Percentiles rank a stretch among this genome's conserved stretches.
These are phyloP conservation scores for Drosophila kokeensis DNA, from an alignment of 2,888 invertebrate species.

Conservation along the genomic window DNA sequence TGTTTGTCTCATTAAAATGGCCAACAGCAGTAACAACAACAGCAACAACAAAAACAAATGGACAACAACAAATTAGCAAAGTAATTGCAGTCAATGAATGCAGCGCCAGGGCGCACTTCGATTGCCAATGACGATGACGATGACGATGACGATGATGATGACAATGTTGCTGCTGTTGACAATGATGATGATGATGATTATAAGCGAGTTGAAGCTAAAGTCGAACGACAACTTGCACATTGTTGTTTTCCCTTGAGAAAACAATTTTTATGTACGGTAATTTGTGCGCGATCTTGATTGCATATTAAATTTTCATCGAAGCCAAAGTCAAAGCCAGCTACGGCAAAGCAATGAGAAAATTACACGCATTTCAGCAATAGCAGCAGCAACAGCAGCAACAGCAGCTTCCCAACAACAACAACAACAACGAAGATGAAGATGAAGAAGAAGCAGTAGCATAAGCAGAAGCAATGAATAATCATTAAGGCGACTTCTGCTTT, in stretches of 20 bases:
- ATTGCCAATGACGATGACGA: slow-evolving; percentile 38
- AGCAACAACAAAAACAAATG: slow-evolving; percentile 9
- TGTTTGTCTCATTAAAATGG: slow-evolving; percentile 20
- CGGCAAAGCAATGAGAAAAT: slow-evolving; percentile 72
- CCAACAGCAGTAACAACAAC: slow-evolving; percentile 17
- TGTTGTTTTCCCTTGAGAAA: slow-evolving; percentile 80
- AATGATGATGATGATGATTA: slow-evolving; percentile 31
- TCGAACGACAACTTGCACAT: slow-evolving; percentile 69
- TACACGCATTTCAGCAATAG: slow-evolving; percentile 71
- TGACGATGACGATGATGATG: slow-evolving; percentile 24
- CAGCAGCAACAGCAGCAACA: slow-evolving; percentile 42
- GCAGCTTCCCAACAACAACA: slow-evolving; percentile 46
- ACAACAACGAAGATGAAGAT: slow-evolving; percentile 3
- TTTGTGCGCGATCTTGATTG: slow-evolving; percentile 81
- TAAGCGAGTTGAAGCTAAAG: slow-evolving; percentile 39
- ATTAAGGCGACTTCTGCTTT: slow-evolving; percentile 65
- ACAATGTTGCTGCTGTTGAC: slow-evolving; percentile 9
- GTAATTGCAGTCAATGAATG: slow-evolving; percentile 56
- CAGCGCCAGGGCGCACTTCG: slow-evolving; percentile 37
- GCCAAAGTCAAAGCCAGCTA: slow-evolving; percentile 60
- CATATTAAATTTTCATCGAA: slow-evolving; percentile 77
- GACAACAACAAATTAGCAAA: slow-evolving; percentile 55
- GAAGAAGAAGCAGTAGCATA: slow-evolving; percentile 14
- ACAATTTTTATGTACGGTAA: slow-evolving; percentile 76
- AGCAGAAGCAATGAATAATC: slow-evolving; percentile 73